Percentiles rank a stretch among this genome's conserved stretches.
Conservation (phyloP, 2,113 vertebrate genomes). For the Cyphomyrus plagiostoma region DNA sequence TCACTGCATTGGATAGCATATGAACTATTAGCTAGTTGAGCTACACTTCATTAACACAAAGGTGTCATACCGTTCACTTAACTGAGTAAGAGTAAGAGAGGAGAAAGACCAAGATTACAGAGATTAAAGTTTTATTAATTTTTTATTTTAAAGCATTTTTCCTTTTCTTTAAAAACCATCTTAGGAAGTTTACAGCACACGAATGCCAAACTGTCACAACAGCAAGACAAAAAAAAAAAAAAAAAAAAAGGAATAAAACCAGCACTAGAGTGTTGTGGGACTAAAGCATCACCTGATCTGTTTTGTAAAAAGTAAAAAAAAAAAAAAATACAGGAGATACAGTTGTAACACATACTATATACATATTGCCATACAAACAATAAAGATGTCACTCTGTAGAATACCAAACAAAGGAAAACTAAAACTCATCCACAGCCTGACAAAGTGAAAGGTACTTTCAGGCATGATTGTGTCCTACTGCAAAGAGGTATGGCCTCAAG, state of each 20-base stretch:
- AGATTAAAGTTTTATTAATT: slow-evolving; percentile 9
- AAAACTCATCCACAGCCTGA: slow-evolving; percentile 35
- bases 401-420: slow-evolving; percentile 38
- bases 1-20: neutral
- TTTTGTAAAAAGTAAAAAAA: slow-evolving; percentile 32
- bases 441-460: slow-evolving; percentile 36
- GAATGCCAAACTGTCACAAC: slow-evolving; percentile 36
- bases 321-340: slow-evolving; percentile 20
- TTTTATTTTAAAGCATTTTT: slow-evolving; percentile 30
- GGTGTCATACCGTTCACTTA: neutral
- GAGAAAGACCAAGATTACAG: neutral
- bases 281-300: slow-evolving; percentile 29
- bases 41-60: neutral
- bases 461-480: slow-evolving; percentile 30
- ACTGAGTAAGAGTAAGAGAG: neutral
- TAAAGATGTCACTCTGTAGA: slow-evolving; percentile 43
- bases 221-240: slow-evolving; percentile 30
- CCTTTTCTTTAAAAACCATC: slow-evolving; percentile 26
- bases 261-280: slow-evolving; percentile 13
- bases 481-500: slow-evolving; percentile 36
- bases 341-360: slow-evolving; percentile 45
- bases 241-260: slow-evolving; percentile 11
- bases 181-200: slow-evolving; percentile 36
- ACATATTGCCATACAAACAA: slow-evolving; percentile 51
- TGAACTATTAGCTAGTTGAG: neutral